Evolutionary conservation across 1,140 invertebrate species (phyloP).

Genomic region (Dufourea novaeangliae): DNA sequence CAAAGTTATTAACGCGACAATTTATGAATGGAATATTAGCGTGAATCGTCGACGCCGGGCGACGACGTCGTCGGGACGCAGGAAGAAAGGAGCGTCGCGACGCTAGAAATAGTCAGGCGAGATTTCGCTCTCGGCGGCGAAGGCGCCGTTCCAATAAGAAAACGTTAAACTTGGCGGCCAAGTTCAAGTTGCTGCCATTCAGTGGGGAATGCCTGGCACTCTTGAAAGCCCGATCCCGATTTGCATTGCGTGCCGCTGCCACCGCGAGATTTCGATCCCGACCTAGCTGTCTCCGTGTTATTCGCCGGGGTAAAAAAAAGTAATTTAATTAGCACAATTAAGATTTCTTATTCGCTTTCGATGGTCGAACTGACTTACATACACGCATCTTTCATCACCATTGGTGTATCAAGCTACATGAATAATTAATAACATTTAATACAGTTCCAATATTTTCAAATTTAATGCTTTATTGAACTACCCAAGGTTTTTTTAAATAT

Average conservation of each 20-base stretch:
- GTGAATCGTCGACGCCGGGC: slow-evolving; percentile 20
- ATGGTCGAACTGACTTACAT: background rate
- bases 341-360: background rate
- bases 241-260: slow-evolving; percentile 43
- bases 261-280: background rate
- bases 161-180: slow-evolving; percentile 77
- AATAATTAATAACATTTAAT: too few relatives aligned
- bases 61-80: slow-evolving; percentile 59
- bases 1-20: too few relatives aligned
- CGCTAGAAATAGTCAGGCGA: slow-evolving; percentile 77
- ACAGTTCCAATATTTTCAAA: too few relatives aligned
- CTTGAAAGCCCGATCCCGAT: slow-evolving; percentile 57
- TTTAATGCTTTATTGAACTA: too few relatives aligned
- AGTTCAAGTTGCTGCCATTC: slow-evolving; percentile 76
- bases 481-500: too few relatives aligned
- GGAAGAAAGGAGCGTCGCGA: slow-evolving; percentile 74
- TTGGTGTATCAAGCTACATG: too few relatives aligned
- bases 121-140: slow-evolving; percentile 74
- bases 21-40: slow-evolving; percentile 44
- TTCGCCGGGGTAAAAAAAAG: slow-evolving; percentile 1
- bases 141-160: slow-evolving; percentile 75
- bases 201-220: slow-evolving; percentile 59
- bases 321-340: background rate
- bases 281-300: background rate
- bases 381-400: too few relatives aligned